Conservation (phyloP, 1,140 invertebrate species). For the Macrosteles quadrilineatus region DNA sequence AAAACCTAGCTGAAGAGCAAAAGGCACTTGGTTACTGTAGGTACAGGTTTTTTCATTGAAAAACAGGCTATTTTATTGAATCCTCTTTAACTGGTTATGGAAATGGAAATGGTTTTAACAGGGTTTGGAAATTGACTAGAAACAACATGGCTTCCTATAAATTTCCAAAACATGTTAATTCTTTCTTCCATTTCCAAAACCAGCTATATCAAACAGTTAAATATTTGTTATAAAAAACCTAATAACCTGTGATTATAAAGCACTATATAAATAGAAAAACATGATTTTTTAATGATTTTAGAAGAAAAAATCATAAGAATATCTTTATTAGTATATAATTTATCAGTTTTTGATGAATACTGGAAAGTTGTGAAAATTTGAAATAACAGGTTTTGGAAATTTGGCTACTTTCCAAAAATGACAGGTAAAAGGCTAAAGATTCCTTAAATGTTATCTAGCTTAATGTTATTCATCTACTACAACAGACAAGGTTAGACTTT, state of each 20-base stretch:
- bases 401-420: conserved; percentile 14
- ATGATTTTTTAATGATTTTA: conserved; percentile 19
- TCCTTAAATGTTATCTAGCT: too few relatives aligned
- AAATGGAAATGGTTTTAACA: conserved; percentile 27
- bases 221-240: conserved; percentile 16
- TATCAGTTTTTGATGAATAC: conserved; percentile 10
- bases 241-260: conserved; percentile 17
- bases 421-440: too few relatives aligned
- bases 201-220: conserved; percentile 25
- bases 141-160: conserved; percentile 28
- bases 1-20: conserved; percentile 14
- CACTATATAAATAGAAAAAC: conserved; percentile 24
- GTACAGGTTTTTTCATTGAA: conserved; percentile 1
- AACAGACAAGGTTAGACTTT: too few relatives aligned
- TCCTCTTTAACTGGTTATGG: conserved; percentile 18
- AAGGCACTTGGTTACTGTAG: conserved; percentile 15
- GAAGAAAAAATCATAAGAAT: background rate
- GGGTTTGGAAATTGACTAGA: conserved; percentile 24
- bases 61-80: conserved; percentile 27
- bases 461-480: too few relatives aligned
- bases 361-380: background rate
- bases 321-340: background rate
- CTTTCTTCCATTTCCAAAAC: conserved; percentile 25
- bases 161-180: conserved; percentile 24
- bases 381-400: conserved; percentile 13